Conservation (phyloP, 2,888 invertebrate species). For the Alentia gelatinosa region DNA sequence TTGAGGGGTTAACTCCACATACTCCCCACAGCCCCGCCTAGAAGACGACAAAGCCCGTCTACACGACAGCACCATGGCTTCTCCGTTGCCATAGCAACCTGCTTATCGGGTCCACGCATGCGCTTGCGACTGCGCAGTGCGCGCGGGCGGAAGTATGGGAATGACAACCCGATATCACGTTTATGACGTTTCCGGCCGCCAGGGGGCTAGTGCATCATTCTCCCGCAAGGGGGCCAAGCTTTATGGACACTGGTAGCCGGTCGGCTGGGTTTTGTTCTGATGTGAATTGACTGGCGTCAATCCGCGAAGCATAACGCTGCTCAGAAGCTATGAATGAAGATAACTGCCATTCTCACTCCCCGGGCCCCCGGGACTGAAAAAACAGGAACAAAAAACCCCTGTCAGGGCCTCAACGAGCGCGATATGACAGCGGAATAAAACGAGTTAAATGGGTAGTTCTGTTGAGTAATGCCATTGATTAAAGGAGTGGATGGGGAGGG, state of each 20-base stretch:
- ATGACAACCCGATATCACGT: background rate
- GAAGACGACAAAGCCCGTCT: background rate
- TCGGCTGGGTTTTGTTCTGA: background rate
- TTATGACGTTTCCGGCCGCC: background rate
- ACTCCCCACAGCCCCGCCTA: too few relatives aligned
- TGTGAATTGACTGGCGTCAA: conserved; percentile 14
- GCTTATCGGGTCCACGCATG: background rate
- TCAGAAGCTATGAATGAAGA: conserved; percentile 25
- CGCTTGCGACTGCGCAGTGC: background rate
- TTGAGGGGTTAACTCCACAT: too few relatives aligned
- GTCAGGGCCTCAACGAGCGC: too few relatives aligned
- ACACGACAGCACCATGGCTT: background rate
- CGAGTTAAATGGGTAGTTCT: too few relatives aligned
- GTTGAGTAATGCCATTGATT: too few relatives aligned
- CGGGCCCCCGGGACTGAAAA: too few relatives aligned
- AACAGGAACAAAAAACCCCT: too few relatives aligned
- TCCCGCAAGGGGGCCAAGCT: background rate
- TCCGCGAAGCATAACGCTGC: background rate
- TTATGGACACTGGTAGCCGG: background rate
- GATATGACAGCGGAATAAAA: too few relatives aligned
- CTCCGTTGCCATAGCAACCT: background rate
- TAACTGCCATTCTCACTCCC: conserved; percentile 5
- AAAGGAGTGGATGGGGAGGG: too few relatives aligned
- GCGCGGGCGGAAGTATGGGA: background rate
- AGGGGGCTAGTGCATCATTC: background rate